Percentiles rank a stretch among this genome's conserved stretches.
Evolutionary conservation across 2,797 vertebrate genomes (phyloP).

Genomic region (Capromys pilorides): DNA sequence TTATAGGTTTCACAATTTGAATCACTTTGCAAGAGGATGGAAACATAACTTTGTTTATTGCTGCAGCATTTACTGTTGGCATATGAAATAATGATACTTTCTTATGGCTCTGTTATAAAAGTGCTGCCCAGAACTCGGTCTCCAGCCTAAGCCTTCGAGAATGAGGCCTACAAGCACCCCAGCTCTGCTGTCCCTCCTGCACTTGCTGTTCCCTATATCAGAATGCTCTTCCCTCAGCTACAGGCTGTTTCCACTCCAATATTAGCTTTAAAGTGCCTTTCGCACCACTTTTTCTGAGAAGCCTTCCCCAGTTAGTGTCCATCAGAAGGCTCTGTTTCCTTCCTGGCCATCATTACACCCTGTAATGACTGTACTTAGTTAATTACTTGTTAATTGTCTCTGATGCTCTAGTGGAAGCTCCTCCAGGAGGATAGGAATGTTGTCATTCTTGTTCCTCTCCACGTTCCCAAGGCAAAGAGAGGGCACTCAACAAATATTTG

Average conservation of each 20-base stretch:
- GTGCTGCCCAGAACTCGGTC: background rate
- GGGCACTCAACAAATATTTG: background rate
- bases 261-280: background rate
- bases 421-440: background rate
- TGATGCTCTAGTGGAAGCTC: background rate
- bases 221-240: background rate
- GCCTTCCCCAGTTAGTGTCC: background rate
- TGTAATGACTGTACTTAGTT: background rate
- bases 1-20: constrained; percentile 3
- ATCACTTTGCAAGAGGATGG: constrained; percentile 21
- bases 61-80: too few relatives aligned
- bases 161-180: background rate
- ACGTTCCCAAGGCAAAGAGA: background rate
- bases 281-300: background rate
- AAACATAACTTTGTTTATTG: background rate
- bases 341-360: background rate
- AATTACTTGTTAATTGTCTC: background rate
- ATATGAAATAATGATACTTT: background rate
- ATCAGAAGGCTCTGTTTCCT: background rate
- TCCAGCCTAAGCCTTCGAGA: background rate
- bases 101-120: background rate
- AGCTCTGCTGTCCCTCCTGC: background rate
- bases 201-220: background rate
- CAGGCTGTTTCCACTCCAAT: accelerated
- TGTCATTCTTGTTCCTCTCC: background rate